Evolutionary conservation across 1,140 invertebrate genomes (phyloP), one percentile per base, ranked within the genome.

Genomic region (Asbolus verrucosus): DNA sequence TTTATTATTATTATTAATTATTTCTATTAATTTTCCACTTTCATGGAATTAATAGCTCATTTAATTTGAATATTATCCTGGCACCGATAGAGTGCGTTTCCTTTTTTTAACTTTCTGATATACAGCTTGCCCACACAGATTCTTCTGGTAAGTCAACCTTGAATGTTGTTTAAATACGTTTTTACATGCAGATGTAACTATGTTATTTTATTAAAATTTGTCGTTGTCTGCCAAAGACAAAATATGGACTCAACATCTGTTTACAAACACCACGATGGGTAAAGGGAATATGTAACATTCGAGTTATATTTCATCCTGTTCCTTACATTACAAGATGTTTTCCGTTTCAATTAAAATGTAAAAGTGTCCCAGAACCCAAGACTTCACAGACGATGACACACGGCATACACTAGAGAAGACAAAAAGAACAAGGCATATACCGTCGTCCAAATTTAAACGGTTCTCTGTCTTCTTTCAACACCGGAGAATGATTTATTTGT

Each of bases 331-430:
- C 31, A 62, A 39, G 13, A 36, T 36, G 59, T 62, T 63, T 63
- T 63, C 39, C 33, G 61, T 63, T 54, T 38, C 61, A 63, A 63
- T 63, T 63, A 63, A 39, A 63, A 63, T 11, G 61, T 63, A 62
- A 62, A 62, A 62, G 61, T 63, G 31, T 38, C 61, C 5, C 33
- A 27, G 21, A 13, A 27, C 21, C 21, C 27, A 43, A 43, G 39
- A 54, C 46, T 54, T 54, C 46, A 54, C 46, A 54, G 46, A 54
- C 46, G 21, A 54, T 54, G 46, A 54, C 46, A 54, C 46, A 30
- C 46, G 46, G 46, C 46, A 54, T 54, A 54, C 46, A 62, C 31
- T 36, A 41, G 61, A 63, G 61, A 36, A 63, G 41, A 18, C 61
- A 63, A 63, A 41, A 63, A 39, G 61, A 63, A 38, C 46, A 54